These are phyloP conservation scores for Pseudorectes ferrugineus DNA, from an alignment of 2,113 vertebrate genomes.

Conservation along the genomic window DNA sequence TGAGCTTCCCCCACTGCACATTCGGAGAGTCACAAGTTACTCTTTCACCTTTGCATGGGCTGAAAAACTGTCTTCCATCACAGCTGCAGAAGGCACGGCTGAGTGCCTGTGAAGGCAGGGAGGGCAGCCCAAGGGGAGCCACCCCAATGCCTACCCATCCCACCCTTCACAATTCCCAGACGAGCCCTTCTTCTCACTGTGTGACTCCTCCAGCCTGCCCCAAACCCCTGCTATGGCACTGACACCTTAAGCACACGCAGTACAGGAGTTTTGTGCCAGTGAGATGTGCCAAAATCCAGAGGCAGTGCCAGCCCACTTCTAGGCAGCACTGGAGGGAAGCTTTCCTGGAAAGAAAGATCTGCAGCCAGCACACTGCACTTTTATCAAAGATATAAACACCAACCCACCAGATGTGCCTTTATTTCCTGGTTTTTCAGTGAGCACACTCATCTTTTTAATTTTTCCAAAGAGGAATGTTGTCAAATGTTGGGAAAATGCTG, in stretches of 20 bases:
- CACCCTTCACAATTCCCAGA: neutral
- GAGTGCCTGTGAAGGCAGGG: neutral
- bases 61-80: neutral
- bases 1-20: fast-evolving
- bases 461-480: neutral
- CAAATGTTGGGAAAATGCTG: neutral
- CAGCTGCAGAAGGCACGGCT: neutral
- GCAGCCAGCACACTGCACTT: neutral
- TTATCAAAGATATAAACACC: neutral
- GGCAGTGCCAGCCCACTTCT: neutral
- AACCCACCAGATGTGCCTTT: neutral
- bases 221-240: neutral
- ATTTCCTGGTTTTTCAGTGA: neutral
- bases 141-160: neutral
- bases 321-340: fast-evolving
- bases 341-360: neutral
- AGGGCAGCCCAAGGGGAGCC: neutral
- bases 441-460: neutral
- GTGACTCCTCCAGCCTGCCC: neutral
- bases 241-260: neutral
- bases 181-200: neutral
- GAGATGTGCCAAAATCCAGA: neutral
- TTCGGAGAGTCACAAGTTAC: neutral
- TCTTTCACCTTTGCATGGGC: neutral
- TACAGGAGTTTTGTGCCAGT: neutral